Evolutionary conservation across 1,140 invertebrate genomes (phyloP), one percentile per base, ranked within the genome.

Genomic region (Dreissena rostriformis): DNA sequence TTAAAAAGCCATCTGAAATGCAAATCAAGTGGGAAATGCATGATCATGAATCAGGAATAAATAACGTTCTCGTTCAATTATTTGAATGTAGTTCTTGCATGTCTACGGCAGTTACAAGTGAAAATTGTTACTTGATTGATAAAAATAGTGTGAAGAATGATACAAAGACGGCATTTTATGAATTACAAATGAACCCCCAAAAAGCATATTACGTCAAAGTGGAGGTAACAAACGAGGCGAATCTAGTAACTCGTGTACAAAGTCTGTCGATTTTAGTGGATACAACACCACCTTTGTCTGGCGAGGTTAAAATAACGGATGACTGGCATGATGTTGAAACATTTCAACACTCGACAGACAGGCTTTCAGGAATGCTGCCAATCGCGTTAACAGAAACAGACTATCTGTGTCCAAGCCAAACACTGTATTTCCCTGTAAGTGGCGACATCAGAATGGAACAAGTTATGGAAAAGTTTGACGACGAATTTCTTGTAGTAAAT

Each of bases 81-180:
- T 68, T 22, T 52, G 63, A 78, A 53, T 78, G 75, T 51, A 52
- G 24, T 5, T 14, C 29, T 15, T 78, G 75, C 66, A 22, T 22
- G 49, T 22, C 53, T 67, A 51, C 4, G 1, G 15, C 0, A 22
- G 61, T 78, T 11, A 51, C 75, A 52, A 67, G 19, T 52, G 29
- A 29, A 78, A 52, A 51, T n/a, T 78, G 75, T 39, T 67, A 66
- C 22, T n/a, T 68, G 5, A 78, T 78, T 11, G 63, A 28, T 8
- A 65, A 78, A 10, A 78, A 67, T 78, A 15, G 7, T 22, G 65
- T 78, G 17, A 29, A 66, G 51, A 52, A 67, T 53, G 75, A 78
- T 53, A 29, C 39, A 14, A 78, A 78, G 49, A 68, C 75, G 11
- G 26, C 75, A 4, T 78, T 78, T 67, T 78, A 78, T 67, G 75